phyloP scores from a whole-genome alignment of 2,113 vertebrate genomes.

The Amphiprion percula region DNA sequence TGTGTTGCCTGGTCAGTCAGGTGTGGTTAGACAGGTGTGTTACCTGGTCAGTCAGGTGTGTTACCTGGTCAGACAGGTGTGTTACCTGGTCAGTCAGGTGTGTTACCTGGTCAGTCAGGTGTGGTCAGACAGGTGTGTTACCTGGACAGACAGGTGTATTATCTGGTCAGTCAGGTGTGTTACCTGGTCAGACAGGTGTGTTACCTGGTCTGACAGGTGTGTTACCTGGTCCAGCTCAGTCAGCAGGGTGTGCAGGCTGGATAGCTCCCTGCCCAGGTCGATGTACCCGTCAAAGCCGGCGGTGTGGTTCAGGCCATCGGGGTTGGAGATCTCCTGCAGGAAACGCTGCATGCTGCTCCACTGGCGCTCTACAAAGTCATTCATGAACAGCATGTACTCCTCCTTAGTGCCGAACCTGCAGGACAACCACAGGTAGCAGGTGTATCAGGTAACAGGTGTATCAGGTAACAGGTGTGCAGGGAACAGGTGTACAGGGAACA shows the following conservation, averaged over 20 bases:
- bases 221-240: constrained; percentile 96
- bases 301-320: constrained; percentile 93
- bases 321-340: constrained; percentile 96
- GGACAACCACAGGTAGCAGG: neutral
- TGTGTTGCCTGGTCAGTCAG: too few species aligned
- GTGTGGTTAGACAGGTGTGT: too few species aligned
- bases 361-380: constrained; percentile 96
- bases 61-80: too few species aligned
- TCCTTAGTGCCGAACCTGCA: constrained; percentile 96
- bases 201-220: neutral
- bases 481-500: too few species aligned
- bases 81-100: too few species aligned
- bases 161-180: neutral
- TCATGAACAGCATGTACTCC: constrained; percentile 99
- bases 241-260: constrained; percentile 92
- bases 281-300: constrained; percentile 98
- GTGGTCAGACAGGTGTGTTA: too few species aligned
- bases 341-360: constrained; percentile 99
- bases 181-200: neutral
- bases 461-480: too few species aligned
- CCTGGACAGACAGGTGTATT: too few species aligned
- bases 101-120: too few species aligned
- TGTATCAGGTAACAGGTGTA: too few species aligned
- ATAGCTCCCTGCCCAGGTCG: constrained; percentile 95
- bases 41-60: too few species aligned